phyloP scores from a whole-genome alignment of 2,888 invertebrate species.

The Drosophila acutilabella region DNA sequence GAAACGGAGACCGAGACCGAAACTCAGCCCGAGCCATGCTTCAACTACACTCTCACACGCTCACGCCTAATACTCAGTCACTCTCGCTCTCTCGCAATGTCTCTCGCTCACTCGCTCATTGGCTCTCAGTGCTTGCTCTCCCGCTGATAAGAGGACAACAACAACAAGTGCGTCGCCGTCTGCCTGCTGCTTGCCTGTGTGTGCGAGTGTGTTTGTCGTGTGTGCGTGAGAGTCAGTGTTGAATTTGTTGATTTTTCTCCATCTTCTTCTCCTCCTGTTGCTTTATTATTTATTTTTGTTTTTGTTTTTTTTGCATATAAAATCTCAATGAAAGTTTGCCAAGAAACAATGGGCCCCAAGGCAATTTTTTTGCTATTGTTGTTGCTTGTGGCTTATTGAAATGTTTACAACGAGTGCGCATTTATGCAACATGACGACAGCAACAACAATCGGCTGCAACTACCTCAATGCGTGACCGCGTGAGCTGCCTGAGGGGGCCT shows the following conservation, averaged over 20 bases:
- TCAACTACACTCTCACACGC: slow-evolving; percentile 29
- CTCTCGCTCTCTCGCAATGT: slow-evolving; percentile 32
- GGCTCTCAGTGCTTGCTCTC: slow-evolving; percentile 53
- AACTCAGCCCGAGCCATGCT: slow-evolving; percentile 12
- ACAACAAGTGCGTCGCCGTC: slow-evolving; percentile 31
- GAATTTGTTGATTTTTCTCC: slow-evolving; percentile 27
- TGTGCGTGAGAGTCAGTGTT: slow-evolving; percentile 25
- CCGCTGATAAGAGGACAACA: slow-evolving; percentile 67
- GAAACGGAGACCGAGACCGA: neutral
- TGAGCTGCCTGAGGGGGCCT: slow-evolving; percentile 50
- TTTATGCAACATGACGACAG: slow-evolving; percentile 53
- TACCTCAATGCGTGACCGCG: slow-evolving; percentile 61
- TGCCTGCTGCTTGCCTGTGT: slow-evolving; percentile 28
- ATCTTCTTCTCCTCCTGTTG: slow-evolving; percentile 1
- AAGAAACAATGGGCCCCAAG: slow-evolving; percentile 67
- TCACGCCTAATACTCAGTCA: slow-evolving; percentile 2
- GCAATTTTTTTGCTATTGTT: slow-evolving; percentile 54
- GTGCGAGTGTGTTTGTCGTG: slow-evolving; percentile 25
- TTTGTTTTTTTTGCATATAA: slow-evolving; percentile 59
- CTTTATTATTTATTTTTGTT: slow-evolving; percentile 23
- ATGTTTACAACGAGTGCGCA: slow-evolving; percentile 62
- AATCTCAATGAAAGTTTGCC: slow-evolving; percentile 77
- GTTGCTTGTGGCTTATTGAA: slow-evolving; percentile 60
- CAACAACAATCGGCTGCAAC: slow-evolving; percentile 21
- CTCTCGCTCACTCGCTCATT: slow-evolving; percentile 20